These are phyloP conservation scores for Leucosticte australis DNA, from an alignment of 2,113 vertebrate genomes.

Conservation along the genomic window DNA sequence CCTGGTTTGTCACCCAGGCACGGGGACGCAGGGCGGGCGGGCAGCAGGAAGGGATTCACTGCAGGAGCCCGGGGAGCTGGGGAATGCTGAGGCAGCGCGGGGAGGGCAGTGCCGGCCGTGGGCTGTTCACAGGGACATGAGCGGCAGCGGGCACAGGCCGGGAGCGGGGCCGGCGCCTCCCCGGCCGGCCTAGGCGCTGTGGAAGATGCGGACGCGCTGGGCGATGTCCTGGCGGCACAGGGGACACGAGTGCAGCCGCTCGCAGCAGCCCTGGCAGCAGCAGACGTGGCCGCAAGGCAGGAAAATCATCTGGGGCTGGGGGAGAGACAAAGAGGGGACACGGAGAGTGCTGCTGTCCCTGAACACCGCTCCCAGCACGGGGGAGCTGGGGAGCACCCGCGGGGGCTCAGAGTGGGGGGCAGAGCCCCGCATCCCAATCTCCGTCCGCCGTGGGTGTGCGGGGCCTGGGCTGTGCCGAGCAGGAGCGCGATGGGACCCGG, in stretches of 20 bases:
- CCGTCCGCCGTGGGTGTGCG: no score
- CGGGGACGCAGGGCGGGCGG: accelerated
- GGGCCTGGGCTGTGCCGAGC: background rate
- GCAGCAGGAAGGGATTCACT: accelerated
- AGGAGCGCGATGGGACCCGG: no score
- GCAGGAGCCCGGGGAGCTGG: accelerated
- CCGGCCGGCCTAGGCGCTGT: slow-evolving; percentile 43
- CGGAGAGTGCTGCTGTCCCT: accelerated
- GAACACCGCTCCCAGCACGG: background rate
- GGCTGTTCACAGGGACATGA: background rate
- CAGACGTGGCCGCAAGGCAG: slow-evolving; percentile 93
- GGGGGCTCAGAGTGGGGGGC: background rate
- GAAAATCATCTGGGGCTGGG: slow-evolving; percentile 88
- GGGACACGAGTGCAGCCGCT: slow-evolving; percentile 81
- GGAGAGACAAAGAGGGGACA: background rate
- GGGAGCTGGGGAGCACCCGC: background rate
- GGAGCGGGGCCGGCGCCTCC: background rate
- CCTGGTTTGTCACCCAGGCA: background rate
- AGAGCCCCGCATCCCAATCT: accelerated
- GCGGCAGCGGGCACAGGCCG: background rate
- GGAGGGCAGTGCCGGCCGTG: background rate
- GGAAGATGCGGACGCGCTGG: slow-evolving; percentile 87
- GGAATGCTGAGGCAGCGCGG: background rate
- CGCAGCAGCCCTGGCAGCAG: slow-evolving; percentile 87
- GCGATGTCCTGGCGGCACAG: slow-evolving; percentile 84